Evolutionary conservation across 2,797 vertebrate species (phyloP).

Genomic region (Sardinella longiceps): DNA sequence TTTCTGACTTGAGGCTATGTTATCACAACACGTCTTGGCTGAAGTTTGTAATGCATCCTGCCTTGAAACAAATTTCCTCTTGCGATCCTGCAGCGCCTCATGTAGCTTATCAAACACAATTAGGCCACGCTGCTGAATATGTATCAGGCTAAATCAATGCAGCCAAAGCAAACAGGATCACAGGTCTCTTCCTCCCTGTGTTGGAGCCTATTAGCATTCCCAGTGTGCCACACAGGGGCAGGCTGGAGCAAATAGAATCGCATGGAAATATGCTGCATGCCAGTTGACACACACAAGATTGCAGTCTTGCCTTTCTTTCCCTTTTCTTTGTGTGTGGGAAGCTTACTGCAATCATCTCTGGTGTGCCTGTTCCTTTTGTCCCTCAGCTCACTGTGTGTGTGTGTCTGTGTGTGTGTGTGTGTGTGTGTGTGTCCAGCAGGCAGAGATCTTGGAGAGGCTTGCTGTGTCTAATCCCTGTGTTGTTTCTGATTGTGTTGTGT

Average conservation of each 20-base stretch:
- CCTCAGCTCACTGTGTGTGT: conserved; percentile 3
- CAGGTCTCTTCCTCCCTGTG: conserved; percentile 26
- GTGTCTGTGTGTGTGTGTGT: too few species aligned
- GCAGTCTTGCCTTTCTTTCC: conserved; percentile 39
- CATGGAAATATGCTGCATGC: conserved; percentile 42
- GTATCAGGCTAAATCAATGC: conserved; percentile 47
- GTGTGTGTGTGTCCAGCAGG: too few species aligned
- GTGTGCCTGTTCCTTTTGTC: conserved; percentile 25
- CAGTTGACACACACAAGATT: conserved; percentile 37
- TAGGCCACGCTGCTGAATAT: conserved; percentile 44
- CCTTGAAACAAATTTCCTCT: not conserved
- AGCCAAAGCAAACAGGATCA: conserved; percentile 42
- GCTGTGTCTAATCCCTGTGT: conserved; percentile 22
- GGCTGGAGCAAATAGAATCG: conserved; percentile 34
- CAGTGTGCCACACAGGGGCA: conserved; percentile 21
- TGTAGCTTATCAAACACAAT: conserved; percentile 41
- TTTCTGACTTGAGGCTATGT: not conserved
- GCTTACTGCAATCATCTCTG: conserved; percentile 29
- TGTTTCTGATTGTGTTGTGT: conserved; percentile 12
- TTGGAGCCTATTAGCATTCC: conserved; percentile 44
- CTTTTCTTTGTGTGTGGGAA: conserved; percentile 40
- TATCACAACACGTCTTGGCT: not conserved
- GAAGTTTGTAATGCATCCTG: not conserved
- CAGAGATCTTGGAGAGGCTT: not conserved
- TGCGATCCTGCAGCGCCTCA: conserved; percentile 28